Percentiles rank a stretch among this genome's conserved stretches.
Conservation (phyloP, 2,888 invertebrate genomes). For the Diaphora mendica region DNA sequence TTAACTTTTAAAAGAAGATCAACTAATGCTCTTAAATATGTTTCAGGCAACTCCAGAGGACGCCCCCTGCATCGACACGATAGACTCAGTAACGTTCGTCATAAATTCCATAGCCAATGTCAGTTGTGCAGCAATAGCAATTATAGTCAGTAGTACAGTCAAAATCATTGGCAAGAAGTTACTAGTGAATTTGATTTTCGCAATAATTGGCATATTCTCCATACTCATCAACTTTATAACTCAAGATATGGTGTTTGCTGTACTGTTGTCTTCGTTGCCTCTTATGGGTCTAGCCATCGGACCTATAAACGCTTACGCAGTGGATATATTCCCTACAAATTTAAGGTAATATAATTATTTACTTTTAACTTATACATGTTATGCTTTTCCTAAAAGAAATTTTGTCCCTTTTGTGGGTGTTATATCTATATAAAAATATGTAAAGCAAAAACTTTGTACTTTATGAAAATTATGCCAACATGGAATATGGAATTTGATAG, state of each 20-base stretch:
- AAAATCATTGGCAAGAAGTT: slow-evolving; percentile 76
- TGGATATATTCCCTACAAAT: slow-evolving; percentile 80
- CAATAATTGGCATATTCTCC: slow-evolving; percentile 68
- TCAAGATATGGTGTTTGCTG: slow-evolving; percentile 70
- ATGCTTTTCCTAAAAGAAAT: too few species aligned
- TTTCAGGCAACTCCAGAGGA: slow-evolving; percentile 63
- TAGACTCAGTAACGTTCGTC: slow-evolving; percentile 70
- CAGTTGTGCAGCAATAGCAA: slow-evolving; percentile 67
- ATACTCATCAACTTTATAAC: slow-evolving; percentile 75
- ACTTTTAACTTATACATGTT: neutral
- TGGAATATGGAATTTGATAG: too few species aligned
- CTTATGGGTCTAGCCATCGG: slow-evolving; percentile 74
- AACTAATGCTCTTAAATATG: neutral
- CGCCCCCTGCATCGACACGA: slow-evolving; percentile 68
- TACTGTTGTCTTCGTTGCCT: slow-evolving; percentile 71
- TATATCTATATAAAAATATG: too few species aligned
- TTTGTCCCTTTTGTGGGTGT: too few species aligned
- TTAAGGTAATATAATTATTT: slow-evolving; percentile 66
- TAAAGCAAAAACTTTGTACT: too few species aligned
- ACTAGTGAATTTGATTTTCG: slow-evolving; percentile 65
- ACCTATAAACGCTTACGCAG: slow-evolving; percentile 78
- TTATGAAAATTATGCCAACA: too few species aligned
- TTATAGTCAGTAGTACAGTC: slow-evolving; percentile 69
- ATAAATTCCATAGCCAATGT: slow-evolving; percentile 72
- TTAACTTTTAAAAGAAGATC: too few species aligned